phyloP scores from a whole-genome alignment of 2,888 invertebrate genomes.

The Hirtodrosophila histrioides region DNA sequence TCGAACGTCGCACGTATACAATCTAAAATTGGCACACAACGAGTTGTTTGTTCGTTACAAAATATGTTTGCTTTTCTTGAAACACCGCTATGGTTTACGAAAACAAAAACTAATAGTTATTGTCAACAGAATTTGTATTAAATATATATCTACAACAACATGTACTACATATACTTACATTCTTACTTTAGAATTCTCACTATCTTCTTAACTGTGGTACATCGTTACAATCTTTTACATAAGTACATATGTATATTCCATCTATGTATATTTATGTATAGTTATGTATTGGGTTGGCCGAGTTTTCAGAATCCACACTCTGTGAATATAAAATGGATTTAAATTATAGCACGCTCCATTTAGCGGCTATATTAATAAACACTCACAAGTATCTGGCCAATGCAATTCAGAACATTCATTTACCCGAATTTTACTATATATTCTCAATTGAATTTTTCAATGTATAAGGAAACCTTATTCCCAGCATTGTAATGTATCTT shows the following conservation, averaged over 20 bases:
- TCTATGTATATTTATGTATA: neutral
- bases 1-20: conserved; percentile 50
- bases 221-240: too few relatives aligned
- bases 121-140: conserved; percentile 13
- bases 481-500: too few relatives aligned
- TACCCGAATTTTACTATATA: neutral
- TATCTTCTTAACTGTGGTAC: too few relatives aligned
- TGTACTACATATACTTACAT: too few relatives aligned
- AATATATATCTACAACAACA: neutral
- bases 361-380: too few relatives aligned
- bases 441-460: too few relatives aligned
- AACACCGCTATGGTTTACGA: conserved; percentile 11
- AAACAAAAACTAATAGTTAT: conserved; percentile 14
- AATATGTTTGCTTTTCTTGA: conserved; percentile 58
- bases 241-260: too few relatives aligned
- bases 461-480: too few relatives aligned
- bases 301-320: conserved; percentile 1
- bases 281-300: conserved; percentile 4
- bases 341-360: neutral
- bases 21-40: conserved; percentile 66
- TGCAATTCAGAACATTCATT: neutral
- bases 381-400: neutral
- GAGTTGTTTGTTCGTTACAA: conserved; percentile 65
- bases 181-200: too few relatives aligned
- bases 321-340: too few relatives aligned